Base-by-base conservation (phyloP, 2,888 invertebrate genomes). In the Papilio gigon region DNA sequence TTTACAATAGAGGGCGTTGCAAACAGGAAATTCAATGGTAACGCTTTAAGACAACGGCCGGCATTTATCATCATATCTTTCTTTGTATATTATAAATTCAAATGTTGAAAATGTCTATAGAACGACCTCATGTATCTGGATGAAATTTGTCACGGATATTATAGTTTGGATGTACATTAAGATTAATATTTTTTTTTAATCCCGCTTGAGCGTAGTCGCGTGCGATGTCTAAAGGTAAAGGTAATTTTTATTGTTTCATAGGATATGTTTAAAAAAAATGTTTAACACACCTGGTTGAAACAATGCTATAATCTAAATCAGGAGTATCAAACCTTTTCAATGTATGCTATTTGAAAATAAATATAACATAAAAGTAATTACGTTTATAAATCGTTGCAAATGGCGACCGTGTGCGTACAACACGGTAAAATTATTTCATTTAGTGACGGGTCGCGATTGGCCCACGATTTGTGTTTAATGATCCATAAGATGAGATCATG, bases 381-480 rank as follows among this genome's bases (percentile, higher is more conserved):
- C 67, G 58, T 71, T 59, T 69, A 65, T 62, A 47, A 65, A 65
- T 30, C 35, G 53, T 68, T 62, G 58, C 67, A 67, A 69, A 65
- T 65, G 61, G 67, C 65, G 56, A 62, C 42, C 30, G 58, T 66
- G 42, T 62, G 62, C 56, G 44, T 67, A 56, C 50, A 68, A 66
- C 66, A 58, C n/a, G 44, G 63, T 56, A 47, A 59, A 53, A n/a
- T 58, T 44, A 37, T 33, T 56, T 53, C 37, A 53, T 63, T 61
- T 64, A 62, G 63, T 71, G 65, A 11, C 35, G 62, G 30, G 14
- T 20, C 62, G 71, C 79, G 84, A 89, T 89, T 88, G 88, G 88
- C 74, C 76, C 82, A 74, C 70, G 88, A 90, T 90, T 90, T 88
- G 89, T 84, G 87, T 90, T 90, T 88, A 90, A 90, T 89, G 87